Evolutionary conservation across 1,140 invertebrate species (phyloP).

Genomic region (Paralvinella palmiformis): DNA sequence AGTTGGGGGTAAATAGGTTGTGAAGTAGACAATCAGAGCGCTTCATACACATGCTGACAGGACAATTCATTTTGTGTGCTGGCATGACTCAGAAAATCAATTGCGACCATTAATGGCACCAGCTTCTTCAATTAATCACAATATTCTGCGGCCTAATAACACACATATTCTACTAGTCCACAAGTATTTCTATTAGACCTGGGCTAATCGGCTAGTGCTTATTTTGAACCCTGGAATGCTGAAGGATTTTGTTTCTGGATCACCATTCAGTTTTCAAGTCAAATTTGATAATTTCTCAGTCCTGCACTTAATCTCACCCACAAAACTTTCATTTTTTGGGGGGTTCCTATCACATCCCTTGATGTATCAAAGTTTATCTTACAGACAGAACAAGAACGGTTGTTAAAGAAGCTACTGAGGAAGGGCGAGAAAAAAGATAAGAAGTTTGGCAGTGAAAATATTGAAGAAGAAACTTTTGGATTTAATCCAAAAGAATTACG

Average conservation of each 20-base stretch:
- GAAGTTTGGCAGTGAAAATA: slow-evolving; percentile 42
- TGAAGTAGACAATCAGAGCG: no score
- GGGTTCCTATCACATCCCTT: neutral
- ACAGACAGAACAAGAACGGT: slow-evolving; percentile 72
- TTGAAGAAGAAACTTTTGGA: slow-evolving; percentile 22
- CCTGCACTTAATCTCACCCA: neutral
- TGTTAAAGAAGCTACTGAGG: slow-evolving; percentile 70
- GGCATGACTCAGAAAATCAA: no score
- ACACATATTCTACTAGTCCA: no score
- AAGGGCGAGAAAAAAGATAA: slow-evolving; percentile 84
- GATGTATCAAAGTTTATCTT: slow-evolving; percentile 46
- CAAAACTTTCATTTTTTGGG: neutral
- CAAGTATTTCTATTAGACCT: no score
- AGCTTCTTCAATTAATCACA: no score
- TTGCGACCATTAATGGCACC: no score
- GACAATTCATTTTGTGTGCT: no score
- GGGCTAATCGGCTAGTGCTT: no score
- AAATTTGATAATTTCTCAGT: neutral
- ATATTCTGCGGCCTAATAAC: no score
- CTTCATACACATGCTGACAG: no score
- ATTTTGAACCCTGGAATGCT: no score
- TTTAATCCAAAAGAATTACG: slow-evolving; percentile 36
- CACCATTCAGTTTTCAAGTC: neutral
- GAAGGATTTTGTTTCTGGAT: neutral
- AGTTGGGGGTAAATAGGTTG: no score